Base-by-base conservation (phyloP, 1,140 invertebrate species). In the Vanessa tameamea region DNA sequence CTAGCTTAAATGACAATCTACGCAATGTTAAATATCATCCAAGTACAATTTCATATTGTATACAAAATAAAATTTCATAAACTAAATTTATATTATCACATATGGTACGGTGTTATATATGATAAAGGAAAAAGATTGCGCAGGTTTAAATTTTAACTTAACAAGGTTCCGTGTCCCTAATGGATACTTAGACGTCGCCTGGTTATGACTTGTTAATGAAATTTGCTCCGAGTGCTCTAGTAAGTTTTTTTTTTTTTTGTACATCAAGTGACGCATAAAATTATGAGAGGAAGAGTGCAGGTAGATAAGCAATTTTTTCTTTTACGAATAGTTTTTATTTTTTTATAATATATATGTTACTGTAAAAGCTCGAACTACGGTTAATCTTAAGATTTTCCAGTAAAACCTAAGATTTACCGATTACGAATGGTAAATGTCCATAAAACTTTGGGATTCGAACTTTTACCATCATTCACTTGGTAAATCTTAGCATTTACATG, bases 141-240 rank as follows among this genome's bases (percentile, higher is more conserved):
- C 53, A 12, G 53, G 53, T 57, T 64, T 26, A 65, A 50, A 65
- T 65, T 65, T 51, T 50, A 65, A 65, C 48, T 50, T 26, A 65
- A 65, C 53, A 23, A 57, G 53, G 23, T 69, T 43, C 20, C 23
- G 51, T n/a, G 31, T 55, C 23, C n/a, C 55, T 67, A 70, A 63
- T n/a, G 59, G 15, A 15, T 47, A 14, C 69, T 61, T 31, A 50
- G 43, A 61, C 57, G 53, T 23, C 53, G 69, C 57, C 43, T 16
- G 59, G 69, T 64, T 67, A 50, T 67, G 59, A 63, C 69, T 70
- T 67, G 48, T 53, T 70, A 61, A 70, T 50, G 59, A 59, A 57
- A 70, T 63, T 70, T 70, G n/a, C 69, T 43, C 47, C n/a, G 12
- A 69, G 53, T 57, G 47, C 51, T 70, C 23, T 64, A 47, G 47